phyloP scores from a whole-genome alignment of 2,888 invertebrate species.

The Andrena camellia region DNA sequence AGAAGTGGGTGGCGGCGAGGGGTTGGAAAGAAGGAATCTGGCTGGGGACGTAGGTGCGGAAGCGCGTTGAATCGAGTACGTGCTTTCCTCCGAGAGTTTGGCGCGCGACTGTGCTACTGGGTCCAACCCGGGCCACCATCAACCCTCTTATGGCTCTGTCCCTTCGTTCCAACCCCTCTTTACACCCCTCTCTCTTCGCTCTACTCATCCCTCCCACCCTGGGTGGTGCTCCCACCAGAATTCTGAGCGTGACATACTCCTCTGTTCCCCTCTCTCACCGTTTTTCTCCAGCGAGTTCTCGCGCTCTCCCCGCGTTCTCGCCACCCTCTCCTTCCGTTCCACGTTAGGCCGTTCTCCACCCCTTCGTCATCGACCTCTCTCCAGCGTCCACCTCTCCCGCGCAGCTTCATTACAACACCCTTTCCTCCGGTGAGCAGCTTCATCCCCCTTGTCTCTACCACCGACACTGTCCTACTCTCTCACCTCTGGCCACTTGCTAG shows the following conservation, averaged over 20 bases:
- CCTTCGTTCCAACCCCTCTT: constrained; percentile 74
- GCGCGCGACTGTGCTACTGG: constrained; percentile 84
- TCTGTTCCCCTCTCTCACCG: constrained; percentile 43
- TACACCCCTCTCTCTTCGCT: constrained; percentile 59
- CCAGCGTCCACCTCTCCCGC: constrained; percentile 52
- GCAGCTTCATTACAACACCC: constrained; percentile 79
- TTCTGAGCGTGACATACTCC: constrained; percentile 62
- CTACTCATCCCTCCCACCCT: constrained; percentile 49
- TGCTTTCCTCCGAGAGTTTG: constrained; percentile 82
- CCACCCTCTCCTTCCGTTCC: constrained; percentile 51
- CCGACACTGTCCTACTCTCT: constrained; percentile 60
- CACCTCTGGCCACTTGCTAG: constrained; percentile 70
- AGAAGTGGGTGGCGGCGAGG: neutral
- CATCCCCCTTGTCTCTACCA: constrained; percentile 66
- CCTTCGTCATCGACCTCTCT: constrained; percentile 55
- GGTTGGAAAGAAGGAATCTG: constrained; percentile 18
- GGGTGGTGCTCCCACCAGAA: constrained; percentile 61
- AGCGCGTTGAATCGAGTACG: constrained; percentile 72
- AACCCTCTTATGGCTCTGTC: constrained; percentile 83
- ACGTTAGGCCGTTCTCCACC: constrained; percentile 55
- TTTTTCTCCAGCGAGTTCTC: constrained; percentile 29
- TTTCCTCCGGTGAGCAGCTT: constrained; percentile 68
- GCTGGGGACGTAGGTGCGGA: constrained; percentile 53
- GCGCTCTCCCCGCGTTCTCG: constrained; percentile 2
- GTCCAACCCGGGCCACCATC: constrained; percentile 82